phyloP scores from a whole-genome alignment of 1,140 invertebrate genomes.

The Pseudomyrmex dendroicus region DNA sequence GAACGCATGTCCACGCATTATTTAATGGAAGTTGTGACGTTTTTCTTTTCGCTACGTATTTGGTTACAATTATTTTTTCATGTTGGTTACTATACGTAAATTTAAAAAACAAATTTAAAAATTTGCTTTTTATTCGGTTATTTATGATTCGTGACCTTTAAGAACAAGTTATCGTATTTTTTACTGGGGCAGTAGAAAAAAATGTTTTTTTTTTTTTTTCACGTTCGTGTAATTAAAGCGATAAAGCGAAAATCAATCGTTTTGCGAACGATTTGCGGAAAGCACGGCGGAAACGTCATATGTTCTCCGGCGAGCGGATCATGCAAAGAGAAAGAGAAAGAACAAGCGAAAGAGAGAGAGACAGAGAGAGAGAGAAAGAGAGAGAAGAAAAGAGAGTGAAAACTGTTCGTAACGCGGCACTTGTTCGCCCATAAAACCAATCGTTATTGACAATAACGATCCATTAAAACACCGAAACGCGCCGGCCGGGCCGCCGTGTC shows the following conservation, averaged over 20 bases:
- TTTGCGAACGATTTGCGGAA: constrained; percentile 43
- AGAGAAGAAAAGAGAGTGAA: too few species aligned
- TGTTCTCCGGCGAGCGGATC: constrained; percentile 18
- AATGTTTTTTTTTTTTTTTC: not conserved
- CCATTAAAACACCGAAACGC: constrained; percentile 71
- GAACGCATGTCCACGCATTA: constrained; percentile 5
- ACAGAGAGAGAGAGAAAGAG: too few species aligned
- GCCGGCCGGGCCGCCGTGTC: not conserved
- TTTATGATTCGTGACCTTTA: too few species aligned
- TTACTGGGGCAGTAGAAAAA: not conserved
- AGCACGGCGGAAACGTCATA: constrained; percentile 56
- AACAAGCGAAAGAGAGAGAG: too few species aligned
- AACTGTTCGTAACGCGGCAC: constrained; percentile 31
- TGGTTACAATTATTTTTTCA: constrained; percentile 26
- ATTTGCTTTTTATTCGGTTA: too few species aligned
- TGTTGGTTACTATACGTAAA: not conserved
- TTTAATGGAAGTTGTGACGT: not conserved
- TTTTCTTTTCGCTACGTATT: not conserved
- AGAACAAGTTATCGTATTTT: constrained; percentile 7
- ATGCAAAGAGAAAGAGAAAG: constrained; percentile 7
- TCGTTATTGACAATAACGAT: constrained; percentile 76
- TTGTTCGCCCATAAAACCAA: constrained; percentile 71
- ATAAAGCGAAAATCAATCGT: constrained; percentile 47
- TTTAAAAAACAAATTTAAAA: not conserved
- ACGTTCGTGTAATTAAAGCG: constrained; percentile 53